A percentile compares a stretch with the other conserved stretches of the same genome.
Conservation (phyloP, 2,113 vertebrate genomes). For the Apeltes quadracus region DNA sequence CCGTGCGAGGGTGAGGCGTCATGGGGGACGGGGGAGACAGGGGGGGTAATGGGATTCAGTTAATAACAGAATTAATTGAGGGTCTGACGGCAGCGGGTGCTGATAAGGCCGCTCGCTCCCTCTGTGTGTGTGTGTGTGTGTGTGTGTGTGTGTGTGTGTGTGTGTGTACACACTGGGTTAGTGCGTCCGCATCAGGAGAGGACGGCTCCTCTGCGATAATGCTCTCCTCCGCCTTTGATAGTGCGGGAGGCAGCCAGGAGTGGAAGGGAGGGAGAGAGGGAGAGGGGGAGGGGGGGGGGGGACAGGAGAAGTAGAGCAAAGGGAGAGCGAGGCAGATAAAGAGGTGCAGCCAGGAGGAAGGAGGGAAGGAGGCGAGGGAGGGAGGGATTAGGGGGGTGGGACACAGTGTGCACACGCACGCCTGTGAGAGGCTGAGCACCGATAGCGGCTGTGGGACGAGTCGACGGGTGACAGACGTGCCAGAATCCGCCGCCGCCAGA, state of each 20-base stretch:
- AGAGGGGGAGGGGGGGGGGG: constrained; percentile 22
- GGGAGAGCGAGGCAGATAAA: constrained; percentile 39
- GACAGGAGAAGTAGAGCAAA: constrained; percentile 31
- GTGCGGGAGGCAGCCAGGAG: constrained; percentile 20
- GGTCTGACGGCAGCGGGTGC: constrained; percentile 45
- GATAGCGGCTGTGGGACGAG: constrained; percentile 66
- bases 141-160: constrained; percentile 19
- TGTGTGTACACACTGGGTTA: constrained; percentile 29
- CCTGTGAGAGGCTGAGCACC: constrained; percentile 64
- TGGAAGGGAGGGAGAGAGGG: constrained; percentile 7
- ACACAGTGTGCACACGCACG: constrained; percentile 56
- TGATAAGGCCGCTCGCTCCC: constrained; percentile 51
- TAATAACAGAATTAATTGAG: constrained; percentile 74
- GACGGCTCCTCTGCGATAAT: constrained; percentile 53
- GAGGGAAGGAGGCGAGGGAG: constrained; percentile 4
- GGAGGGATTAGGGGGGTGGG: constrained; percentile 51
- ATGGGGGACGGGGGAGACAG: too few species aligned
- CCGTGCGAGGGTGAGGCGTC: constrained; percentile 30
- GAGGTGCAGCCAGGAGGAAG: constrained; percentile 31
- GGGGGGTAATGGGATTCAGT: constrained; percentile 66
- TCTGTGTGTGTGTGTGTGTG: constrained; percentile 10
- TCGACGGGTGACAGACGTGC: constrained; percentile 62
- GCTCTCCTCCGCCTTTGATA: constrained; percentile 55
- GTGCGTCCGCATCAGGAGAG: constrained; percentile 32
- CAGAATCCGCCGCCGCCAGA: constrained; percentile 56